Evolutionary conservation across 2,797 vertebrate species (phyloP).

Genomic region (Danio aesculapii): DNA sequence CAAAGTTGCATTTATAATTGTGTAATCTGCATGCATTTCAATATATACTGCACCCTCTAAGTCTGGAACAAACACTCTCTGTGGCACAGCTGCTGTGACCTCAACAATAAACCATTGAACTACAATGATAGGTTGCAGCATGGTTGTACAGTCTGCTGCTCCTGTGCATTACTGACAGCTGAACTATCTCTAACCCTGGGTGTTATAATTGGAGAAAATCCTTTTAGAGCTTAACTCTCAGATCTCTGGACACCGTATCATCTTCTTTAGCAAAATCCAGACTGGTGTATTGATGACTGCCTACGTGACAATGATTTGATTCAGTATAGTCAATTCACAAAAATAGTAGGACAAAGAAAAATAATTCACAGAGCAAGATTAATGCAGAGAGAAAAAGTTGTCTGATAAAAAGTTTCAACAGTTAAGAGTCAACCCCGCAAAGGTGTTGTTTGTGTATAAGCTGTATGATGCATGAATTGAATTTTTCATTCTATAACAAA

Average conservation of each 20-base stretch:
- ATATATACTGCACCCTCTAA: neutral
- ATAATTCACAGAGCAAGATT: conserved; percentile 11
- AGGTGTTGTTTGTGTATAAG: conserved; percentile 11
- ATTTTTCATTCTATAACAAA: conserved; percentile 21
- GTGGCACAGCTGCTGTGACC: conserved; percentile 4
- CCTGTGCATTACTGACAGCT: conserved; percentile 33
- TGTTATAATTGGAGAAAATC: neutral
- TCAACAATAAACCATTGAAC: neutral
- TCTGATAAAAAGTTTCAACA: neutral
- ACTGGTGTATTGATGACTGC: neutral
- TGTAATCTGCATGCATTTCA: neutral
- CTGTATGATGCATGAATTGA: conserved; percentile 3
- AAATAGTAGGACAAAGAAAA: neutral
- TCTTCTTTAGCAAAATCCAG: too few relatives aligned
- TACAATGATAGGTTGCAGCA: conserved; percentile 6
- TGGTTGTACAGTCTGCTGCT: neutral
- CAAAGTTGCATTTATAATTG: neutral
- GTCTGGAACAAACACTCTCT: neutral
- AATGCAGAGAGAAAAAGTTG: conserved; percentile 6
- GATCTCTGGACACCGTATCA: neutral
- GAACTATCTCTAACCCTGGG: conserved; percentile 1
- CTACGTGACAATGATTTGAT: neutral
- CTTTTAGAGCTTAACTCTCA: neutral
- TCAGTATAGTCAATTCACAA: neutral
- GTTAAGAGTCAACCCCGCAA: neutral